Percentiles rank a stretch among this genome's conserved stretches.
phyloP scores from a whole-genome alignment of 2,113 vertebrate genomes.

The Pheucticus melanocephalus region DNA sequence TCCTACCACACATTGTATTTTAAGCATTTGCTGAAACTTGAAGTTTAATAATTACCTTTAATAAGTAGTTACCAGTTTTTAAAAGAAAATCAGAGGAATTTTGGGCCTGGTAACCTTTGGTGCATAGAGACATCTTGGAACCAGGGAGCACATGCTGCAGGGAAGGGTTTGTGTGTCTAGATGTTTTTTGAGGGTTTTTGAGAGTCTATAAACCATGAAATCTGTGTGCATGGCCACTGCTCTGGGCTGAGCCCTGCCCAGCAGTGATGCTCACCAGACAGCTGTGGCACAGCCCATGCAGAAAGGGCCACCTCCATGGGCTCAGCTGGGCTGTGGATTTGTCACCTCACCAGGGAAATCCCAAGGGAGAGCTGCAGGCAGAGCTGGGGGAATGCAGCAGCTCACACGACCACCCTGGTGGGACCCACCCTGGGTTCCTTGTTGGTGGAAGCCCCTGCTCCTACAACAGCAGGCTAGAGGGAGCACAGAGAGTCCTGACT shows the following conservation, averaged over 20 bases:
- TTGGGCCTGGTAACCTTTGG: background rate
- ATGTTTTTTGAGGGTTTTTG: background rate
- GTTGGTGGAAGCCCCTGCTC: fast-evolving
- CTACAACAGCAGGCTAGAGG: fast-evolving
- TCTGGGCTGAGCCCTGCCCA: background rate
- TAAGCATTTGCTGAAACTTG: background rate
- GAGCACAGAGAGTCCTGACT: fast-evolving
- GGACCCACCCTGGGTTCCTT: background rate
- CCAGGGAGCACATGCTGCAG: background rate
- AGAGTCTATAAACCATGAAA: background rate
- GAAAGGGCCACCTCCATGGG: background rate
- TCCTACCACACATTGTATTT: background rate
- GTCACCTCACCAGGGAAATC: background rate
- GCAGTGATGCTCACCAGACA: fast-evolving
- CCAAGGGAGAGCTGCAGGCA: background rate
- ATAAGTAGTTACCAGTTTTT: background rate
- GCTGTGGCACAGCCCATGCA: background rate
- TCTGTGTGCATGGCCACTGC: background rate
- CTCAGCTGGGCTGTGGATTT: background rate
- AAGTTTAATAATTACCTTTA: constrained; percentile 3
- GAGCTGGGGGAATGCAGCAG: fast-evolving
- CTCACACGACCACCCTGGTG: fast-evolving
- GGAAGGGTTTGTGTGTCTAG: background rate
- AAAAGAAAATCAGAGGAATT: background rate
- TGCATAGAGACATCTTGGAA: background rate